Base-by-base conservation (phyloP, 2,113 vertebrate genomes). In the Bombycilla garrulus region DNA sequence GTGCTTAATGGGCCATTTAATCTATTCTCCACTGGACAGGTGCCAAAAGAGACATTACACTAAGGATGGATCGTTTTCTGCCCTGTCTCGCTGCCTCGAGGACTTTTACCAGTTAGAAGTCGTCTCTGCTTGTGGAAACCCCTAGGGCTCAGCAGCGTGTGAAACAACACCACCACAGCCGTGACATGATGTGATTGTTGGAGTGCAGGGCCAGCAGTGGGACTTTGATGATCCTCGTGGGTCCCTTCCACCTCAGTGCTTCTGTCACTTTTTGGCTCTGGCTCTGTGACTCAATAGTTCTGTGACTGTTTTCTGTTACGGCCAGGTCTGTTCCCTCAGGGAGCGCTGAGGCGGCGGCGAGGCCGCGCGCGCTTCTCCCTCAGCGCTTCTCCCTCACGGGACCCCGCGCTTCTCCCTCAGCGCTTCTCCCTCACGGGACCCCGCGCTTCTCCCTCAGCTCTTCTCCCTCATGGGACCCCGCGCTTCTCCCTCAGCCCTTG, bases 1-100 rank as follows among this genome's bases (percentile, higher is more conserved):
- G 88, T 71, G 80, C 82, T 92, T 88, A 97, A 93, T 92, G 94
- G 72, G 60, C 95, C 31, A 1, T 86, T 93, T 92, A 85, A 95
- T 96, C 81, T 83, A 54, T 87, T 92, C 60, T 77, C 21, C 5
- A 4, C 71, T 83, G 88, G 91, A 58, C 29, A 54, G 38, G 33
- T n/a, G 92, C 93, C 88, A 93, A 6, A 80, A 92, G 83, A 57
- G 91, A 81, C 67, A 62, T 92, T 90, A 70, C 1, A 8, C 5
- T 42, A 51, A 54, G 15, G 22, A 65, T 2, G 44, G 67, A 47
- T 81, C 38, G 3, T 51, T 84, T 76, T 62, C 40, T 48, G 4
- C 44, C 17, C 10, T 1, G 21, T 20, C 15, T 47, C 47, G 3
- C 47, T 11, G 4, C 6, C 38, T 38, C 5, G 47, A 47, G 42